Base-by-base conservation (phyloP, 2,797 vertebrate species). In the Thripadectes ignobilis region DNA sequence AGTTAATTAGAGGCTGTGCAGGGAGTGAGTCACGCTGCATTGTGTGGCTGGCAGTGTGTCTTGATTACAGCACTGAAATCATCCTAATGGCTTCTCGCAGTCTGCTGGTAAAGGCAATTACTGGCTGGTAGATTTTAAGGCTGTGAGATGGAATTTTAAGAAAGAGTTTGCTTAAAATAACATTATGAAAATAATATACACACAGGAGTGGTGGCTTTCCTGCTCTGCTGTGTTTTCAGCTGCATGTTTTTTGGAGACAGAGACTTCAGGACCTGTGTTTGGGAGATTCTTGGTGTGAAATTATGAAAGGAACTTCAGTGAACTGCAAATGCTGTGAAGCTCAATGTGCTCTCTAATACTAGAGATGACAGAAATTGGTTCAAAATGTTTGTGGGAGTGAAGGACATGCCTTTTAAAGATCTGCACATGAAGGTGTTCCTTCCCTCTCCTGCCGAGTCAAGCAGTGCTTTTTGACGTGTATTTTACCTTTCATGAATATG, bases 1-100 rank as follows among this genome's bases (percentile, higher is more conserved):
- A 96, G 87, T 95, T 93, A 89, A 97, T 96, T 95, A 92, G 95
- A 92, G 85, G 83, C 80, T 80, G 84, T 76, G 87, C 52, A 55
- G 73, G 81, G 81, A 95, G 63, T 95, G 92, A 95, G 84, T 96
- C 85, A 93, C 81, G 5, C 90, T 51, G 91, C 74, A 74, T 72
- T 58, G 74, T 88, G 90, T 78, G 85, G 24, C 75, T 95, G 85
- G 39, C 80, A 69, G 77, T 21, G 41, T 81, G 71, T 78, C 71
- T 67, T 94, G 93, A 93, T 97, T 96, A 93, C 89, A 78, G 93
- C 65, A 65, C 78, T 77, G 69, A 91, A 93, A 88, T 94, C 80
- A 77, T 81, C 49, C 71, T 86, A 69, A 90, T 82, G 86, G 69
- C 54, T 91, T 93, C 86, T 94, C 86, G 85, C 54, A 41, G 69